phyloP scores from a whole-genome alignment of 2,113 vertebrate genomes.

The Cyanoramphus novaezelandiae region DNA sequence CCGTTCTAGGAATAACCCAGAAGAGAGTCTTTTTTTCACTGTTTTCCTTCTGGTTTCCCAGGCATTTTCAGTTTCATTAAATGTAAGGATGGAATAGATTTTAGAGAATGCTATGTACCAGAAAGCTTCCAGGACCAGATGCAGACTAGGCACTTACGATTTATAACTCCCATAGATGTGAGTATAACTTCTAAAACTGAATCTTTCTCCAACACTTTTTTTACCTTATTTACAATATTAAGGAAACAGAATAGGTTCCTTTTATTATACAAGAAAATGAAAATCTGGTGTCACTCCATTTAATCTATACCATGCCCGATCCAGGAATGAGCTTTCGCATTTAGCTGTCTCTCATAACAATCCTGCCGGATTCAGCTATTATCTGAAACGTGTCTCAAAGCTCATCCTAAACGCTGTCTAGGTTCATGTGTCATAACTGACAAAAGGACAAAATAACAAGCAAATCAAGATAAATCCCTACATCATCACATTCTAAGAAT shows the following conservation, averaged over 20 bases:
- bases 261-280: background rate
- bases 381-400: slow-evolving; percentile 27
- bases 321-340: background rate
- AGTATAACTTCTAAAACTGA: background rate
- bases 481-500: slow-evolving; percentile 76
- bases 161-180: background rate
- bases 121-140: background rate
- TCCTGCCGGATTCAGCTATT: background rate
- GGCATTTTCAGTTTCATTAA: background rate
- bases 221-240: background rate
- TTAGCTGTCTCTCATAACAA: background rate
- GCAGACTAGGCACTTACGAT: background rate
- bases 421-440: slow-evolving; percentile 16
- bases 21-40: background rate
- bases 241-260: background rate
- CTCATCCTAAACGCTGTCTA: background rate
- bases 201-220: background rate
- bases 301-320: background rate
- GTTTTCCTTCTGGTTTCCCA: background rate
- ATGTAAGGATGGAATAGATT: background rate
- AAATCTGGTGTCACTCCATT: background rate
- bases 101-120: background rate
- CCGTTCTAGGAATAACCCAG: background rate
- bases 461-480: slow-evolving; percentile 58
- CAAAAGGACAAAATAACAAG: slow-evolving; percentile 61